A percentile compares a stretch with the other conserved stretches of the same genome.
These are phyloP conservation scores for Eriocheir sinensis DNA, from an alignment of 1,140 invertebrate genomes.

Conservation along the genomic window DNA sequence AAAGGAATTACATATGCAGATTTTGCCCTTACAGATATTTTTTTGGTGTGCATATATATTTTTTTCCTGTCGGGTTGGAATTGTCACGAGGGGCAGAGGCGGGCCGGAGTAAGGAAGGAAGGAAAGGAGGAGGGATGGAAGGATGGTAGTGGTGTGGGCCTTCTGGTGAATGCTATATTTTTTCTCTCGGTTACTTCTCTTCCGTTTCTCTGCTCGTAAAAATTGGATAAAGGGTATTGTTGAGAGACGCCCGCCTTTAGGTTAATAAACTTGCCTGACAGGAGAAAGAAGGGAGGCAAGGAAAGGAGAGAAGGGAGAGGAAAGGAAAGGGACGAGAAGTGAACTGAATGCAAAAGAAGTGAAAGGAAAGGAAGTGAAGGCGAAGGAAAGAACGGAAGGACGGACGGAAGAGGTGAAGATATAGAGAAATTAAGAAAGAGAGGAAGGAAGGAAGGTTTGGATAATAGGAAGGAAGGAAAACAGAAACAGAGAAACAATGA, in stretches of 20 bases:
- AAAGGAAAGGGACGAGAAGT: background rate
- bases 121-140: no score
- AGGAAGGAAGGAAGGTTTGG: no score
- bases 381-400: background rate
- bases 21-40: constrained; percentile 3
- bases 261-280: constrained; percentile 29
- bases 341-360: background rate
- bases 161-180: background rate
- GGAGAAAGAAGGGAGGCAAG: background rate
- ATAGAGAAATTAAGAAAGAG: no score
- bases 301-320: background rate
- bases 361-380: background rate
- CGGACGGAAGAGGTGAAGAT: no score
- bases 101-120: no score
- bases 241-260: background rate
- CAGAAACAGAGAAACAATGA: no score
- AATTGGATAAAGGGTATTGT: constrained; percentile 46
- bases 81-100: background rate
- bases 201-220: constrained; percentile 55
- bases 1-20: constrained; percentile 44
- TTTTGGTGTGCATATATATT: background rate
- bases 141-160: background rate
- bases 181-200: background rate
- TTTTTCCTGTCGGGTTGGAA: constrained; percentile 29
- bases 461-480: no score